Conservation (phyloP, 2,888 invertebrate genomes). For the Sthenelais limicola region DNA sequence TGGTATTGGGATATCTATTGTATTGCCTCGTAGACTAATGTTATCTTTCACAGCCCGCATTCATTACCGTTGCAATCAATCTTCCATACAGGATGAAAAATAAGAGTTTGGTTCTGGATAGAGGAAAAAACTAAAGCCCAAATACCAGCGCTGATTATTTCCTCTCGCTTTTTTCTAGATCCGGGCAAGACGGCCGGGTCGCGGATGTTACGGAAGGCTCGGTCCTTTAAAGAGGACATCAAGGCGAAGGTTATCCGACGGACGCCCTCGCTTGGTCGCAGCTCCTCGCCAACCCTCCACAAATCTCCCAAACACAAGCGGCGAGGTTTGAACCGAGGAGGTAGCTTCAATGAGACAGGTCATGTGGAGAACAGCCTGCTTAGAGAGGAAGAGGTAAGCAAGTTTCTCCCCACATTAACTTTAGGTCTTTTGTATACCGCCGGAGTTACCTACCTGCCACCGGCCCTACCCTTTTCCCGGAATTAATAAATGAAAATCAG, state of each 20-base stretch:
- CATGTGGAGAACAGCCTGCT: constrained; percentile 26
- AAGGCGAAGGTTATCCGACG: constrained; percentile 39
- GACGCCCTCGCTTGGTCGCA: constrained; percentile 25
- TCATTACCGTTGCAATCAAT: too few species aligned
- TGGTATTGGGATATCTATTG: too few species aligned
- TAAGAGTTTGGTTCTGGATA: too few species aligned
- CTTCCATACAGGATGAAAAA: too few species aligned
- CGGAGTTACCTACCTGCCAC: too few species aligned
- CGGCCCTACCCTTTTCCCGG: neutral
- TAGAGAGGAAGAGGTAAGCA: constrained; percentile 36
- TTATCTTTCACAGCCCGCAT: too few species aligned
- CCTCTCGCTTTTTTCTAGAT: too few species aligned
- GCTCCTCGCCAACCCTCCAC: neutral
- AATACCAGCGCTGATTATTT: too few species aligned
- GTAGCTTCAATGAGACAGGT: constrained; percentile 37
- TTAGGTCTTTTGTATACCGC: too few species aligned
- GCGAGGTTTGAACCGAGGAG: constrained; percentile 22
- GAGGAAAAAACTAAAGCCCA: too few species aligned
- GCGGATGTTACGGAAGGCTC: constrained; percentile 43
- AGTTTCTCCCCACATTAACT: neutral
- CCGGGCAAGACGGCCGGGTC: constrained; percentile 17
- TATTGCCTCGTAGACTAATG: too few species aligned
- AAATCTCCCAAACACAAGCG: constrained; percentile 35
- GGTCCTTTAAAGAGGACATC: constrained; percentile 42
- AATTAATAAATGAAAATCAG: neutral